These are phyloP conservation scores for Pocota personata DNA, from an alignment of 2,888 invertebrate species.

Conservation along the genomic window DNA sequence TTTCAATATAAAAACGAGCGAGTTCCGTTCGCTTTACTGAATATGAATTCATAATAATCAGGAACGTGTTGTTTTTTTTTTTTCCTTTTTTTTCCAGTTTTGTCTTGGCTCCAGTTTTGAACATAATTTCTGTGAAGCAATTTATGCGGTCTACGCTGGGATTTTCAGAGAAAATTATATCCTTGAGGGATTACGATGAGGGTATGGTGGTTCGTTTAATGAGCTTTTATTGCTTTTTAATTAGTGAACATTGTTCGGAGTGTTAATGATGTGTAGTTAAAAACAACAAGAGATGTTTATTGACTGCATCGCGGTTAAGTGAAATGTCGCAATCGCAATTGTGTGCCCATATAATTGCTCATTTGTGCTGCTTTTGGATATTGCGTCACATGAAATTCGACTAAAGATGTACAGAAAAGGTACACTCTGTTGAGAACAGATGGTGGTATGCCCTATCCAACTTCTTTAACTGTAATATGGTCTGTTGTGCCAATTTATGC, in stretches of 20 bases:
- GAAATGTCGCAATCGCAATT: background rate
- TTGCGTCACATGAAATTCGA: too few relatives aligned
- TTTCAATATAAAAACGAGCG: slow-evolving; percentile 8
- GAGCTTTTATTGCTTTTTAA: slow-evolving; percentile 40
- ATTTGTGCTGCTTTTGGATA: background rate
- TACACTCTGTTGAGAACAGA: too few relatives aligned
- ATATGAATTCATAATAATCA: slow-evolving; percentile 39
- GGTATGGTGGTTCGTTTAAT: slow-evolving; percentile 9
- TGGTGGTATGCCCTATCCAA: too few relatives aligned
- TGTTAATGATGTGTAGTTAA: slow-evolving; percentile 26
- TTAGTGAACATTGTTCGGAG: slow-evolving; percentile 10
- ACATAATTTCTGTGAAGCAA: background rate
- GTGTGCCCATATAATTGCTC: background rate
- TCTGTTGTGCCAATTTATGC: too few relatives aligned
- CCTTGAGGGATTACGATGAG: background rate
- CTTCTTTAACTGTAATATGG: too few relatives aligned
- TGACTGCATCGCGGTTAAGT: background rate
- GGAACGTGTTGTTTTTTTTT: background rate
- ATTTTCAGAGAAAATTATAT: slow-evolving; percentile 18
- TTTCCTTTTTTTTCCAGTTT: background rate
- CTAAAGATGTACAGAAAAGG: too few relatives aligned
- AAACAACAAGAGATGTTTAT: background rate
- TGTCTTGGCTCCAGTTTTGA: slow-evolving; percentile 5
- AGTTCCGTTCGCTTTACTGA: slow-evolving; percentile 15
- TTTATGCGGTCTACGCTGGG: background rate